phyloP scores from a whole-genome alignment of 1,140 invertebrate species.

The Globodera rostochiensis region DNA sequence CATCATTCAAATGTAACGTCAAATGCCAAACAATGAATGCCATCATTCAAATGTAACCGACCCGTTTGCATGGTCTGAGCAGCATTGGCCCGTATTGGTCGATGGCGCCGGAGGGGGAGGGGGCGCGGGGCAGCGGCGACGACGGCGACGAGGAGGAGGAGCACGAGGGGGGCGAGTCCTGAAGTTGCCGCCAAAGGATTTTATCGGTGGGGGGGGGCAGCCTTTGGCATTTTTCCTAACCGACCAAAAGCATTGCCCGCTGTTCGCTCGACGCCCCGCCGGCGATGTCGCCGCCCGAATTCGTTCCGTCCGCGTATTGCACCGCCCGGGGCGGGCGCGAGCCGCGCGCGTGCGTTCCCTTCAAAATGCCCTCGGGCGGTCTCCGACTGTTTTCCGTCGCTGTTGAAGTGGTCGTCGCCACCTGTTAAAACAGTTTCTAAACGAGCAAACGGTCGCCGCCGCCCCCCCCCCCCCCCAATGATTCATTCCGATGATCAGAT shows the following conservation, averaged over 20 bases:
- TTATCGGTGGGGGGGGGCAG: too few relatives aligned
- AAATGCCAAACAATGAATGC: background rate
- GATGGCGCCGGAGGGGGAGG: background rate
- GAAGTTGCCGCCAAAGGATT: background rate
- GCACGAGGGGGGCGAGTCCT: slow-evolving; percentile 13
- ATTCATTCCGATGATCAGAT: too few relatives aligned
- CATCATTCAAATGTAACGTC: background rate
- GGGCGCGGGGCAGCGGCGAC: background rate
- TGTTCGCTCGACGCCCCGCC: background rate
- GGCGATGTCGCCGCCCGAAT: slow-evolving; percentile 17
- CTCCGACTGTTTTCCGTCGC: slow-evolving; percentile 14
- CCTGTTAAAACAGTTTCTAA: background rate
- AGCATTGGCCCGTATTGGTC: slow-evolving; percentile 36
- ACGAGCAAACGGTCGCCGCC: too few relatives aligned
- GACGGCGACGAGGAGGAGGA: slow-evolving; percentile 18
- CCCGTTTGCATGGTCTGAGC: slow-evolving; percentile 24
- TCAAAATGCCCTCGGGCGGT: slow-evolving; percentile 32
- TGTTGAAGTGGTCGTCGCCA: slow-evolving; percentile 13
- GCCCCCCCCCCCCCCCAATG: too few relatives aligned
- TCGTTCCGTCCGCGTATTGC: slow-evolving; percentile 29
- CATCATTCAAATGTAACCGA: background rate
- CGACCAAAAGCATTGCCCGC: background rate
- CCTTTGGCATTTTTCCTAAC: background rate
- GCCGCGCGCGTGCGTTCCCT: slow-evolving; percentile 21
- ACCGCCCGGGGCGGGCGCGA: slow-evolving; percentile 25